Evolutionary conservation across 2,113 vertebrate species (phyloP).

Genomic region (Pseudorhombus dupliciocellatus): DNA sequence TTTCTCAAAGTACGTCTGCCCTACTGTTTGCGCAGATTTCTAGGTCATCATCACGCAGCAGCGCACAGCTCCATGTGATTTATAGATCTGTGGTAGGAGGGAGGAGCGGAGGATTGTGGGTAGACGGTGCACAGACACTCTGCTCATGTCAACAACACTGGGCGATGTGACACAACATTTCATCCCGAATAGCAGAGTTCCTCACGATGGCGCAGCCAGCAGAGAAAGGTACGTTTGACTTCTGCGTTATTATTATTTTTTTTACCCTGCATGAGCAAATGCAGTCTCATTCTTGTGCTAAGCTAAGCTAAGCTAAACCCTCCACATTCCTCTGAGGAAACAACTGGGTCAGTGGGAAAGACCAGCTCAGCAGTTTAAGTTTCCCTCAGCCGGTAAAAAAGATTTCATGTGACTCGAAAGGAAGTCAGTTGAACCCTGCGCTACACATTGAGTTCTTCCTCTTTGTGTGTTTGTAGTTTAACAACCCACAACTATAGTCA

Average conservation of each 20-base stretch:
- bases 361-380: conserved; percentile 46
- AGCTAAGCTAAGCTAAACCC: neutral
- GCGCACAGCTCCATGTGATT: neutral
- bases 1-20: neutral
- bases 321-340: neutral
- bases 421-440: neutral
- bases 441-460: neutral
- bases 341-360: neutral
- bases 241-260: neutral
- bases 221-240: conserved; percentile 64
- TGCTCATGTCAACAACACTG: conserved; percentile 48
- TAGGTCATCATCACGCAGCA: neutral
- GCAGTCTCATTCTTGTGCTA: neutral
- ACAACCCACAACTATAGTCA: too few relatives aligned
- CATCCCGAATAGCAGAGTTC: neutral
- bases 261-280: too few relatives aligned
- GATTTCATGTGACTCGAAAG: conserved; percentile 17
- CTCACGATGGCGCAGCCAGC: conserved; percentile 67
- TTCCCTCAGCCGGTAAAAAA: neutral
- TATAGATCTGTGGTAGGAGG: conserved; percentile 3
- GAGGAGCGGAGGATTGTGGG: neutral
- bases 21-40: neutral
- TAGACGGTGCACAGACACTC: neutral
- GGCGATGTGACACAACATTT: conserved; percentile 4
- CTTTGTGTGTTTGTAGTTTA: too few relatives aligned